Evolutionary conservation across 2,888 invertebrate genomes (phyloP), one percentile per base, ranked within the genome.

Genomic region (Beris morrisii): DNA sequence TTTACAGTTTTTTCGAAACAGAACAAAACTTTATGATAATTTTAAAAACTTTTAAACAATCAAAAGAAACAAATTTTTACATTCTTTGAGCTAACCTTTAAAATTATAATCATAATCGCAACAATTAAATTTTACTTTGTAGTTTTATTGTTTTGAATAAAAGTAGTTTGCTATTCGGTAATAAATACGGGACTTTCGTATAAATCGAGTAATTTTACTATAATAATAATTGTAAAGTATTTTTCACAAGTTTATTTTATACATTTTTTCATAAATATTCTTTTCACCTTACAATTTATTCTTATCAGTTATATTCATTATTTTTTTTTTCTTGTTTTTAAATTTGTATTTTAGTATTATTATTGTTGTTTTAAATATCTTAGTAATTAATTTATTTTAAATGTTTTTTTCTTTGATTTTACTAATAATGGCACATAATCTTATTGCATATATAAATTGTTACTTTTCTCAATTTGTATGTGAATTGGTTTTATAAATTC

Each of bases 391-490:
- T 44, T 65, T 22, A 22, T 22, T 22, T 22, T 22, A 22, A 22
- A 22, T 22, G 22, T 22, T 61, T 48, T 61, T 43, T 48, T 28
- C 32, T 67, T 67, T 54, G 59, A 55, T 67, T 68, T 71, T 73
- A 73, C 75, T 78, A 74, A 75, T 79, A 80, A 79, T 78, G 79
- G 79, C 79, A 79, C 80, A 80, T 78, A 75, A 74, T 77, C 76
- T 79, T 79, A 78, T 79, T 79, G 79, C 77, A 77, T 78, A 74
- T 73, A 75, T 71, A 70, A 67, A 67, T 67, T 67, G 53, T 66
- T 53, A 58, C 68, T 71, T 67, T 64, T 52, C 13, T 52, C 31
- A 56, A 56, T 56, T 57, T 58, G 15, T 31, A 11, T 46, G 30
- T 13, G 9, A 32, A 30, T 13, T 32, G n/a, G 6, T 53, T 9